Evolutionary conservation across 2,797 vertebrate genomes (phyloP).

Genomic region (Hafferia zeledoni): DNA sequence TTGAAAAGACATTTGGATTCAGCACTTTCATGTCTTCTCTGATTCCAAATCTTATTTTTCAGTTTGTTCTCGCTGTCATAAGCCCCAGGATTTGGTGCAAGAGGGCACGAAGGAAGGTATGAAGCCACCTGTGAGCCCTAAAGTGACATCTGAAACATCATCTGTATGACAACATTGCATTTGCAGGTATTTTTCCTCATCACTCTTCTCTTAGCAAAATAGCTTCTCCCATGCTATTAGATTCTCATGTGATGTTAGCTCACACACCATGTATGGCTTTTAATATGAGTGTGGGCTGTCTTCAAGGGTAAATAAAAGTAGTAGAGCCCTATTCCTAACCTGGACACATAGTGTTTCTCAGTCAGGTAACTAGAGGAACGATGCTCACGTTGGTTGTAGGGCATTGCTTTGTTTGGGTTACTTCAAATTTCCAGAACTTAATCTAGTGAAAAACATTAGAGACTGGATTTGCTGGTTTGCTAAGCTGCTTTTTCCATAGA

Average conservation of each 20-base stretch:
- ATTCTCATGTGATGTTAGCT: neutral
- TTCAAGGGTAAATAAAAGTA: neutral
- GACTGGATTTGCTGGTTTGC: neutral
- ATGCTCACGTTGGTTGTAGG: neutral
- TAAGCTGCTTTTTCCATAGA: neutral
- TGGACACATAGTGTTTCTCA: neutral
- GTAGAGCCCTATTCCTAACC: neutral
- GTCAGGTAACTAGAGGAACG: neutral
- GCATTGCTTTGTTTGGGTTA: neutral
- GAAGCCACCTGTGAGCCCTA: neutral
- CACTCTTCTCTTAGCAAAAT: neutral
- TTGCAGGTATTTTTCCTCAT: constrained; percentile 41
- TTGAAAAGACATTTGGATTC: neutral
- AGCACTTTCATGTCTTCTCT: neutral
- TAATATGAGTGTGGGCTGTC: neutral
- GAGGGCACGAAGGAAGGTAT: neutral
- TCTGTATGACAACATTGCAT: neutral
- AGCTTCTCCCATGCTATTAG: neutral
- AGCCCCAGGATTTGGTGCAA: neutral
- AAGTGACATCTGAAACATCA: neutral
- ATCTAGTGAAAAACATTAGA: neutral
- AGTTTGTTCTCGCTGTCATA: constrained; percentile 12
- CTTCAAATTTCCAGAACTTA: neutral
- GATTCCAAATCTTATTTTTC: constrained; percentile 16
- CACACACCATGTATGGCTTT: neutral